phyloP scores from a whole-genome alignment of 35 echinoderm and acorn worm species.

The Lytechinus pictus region DNA sequence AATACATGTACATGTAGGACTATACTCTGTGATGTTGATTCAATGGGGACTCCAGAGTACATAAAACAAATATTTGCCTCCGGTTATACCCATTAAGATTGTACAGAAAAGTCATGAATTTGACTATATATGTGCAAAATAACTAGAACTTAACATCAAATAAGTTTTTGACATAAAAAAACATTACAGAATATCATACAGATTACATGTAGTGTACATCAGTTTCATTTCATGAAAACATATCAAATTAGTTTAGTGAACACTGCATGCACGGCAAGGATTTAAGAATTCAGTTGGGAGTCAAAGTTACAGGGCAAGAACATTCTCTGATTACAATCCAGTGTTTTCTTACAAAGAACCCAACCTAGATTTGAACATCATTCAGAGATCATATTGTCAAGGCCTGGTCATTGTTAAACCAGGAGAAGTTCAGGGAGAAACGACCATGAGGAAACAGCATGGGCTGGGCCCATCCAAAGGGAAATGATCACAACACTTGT shows the following conservation, averaged over 20 bases:
- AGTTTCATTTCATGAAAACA: not conserved
- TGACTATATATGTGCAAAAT: not conserved
- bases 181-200: not conserved
- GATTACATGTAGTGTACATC: not conserved
- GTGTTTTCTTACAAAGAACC: not conserved
- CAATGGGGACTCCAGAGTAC: not conserved
- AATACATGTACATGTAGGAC: not conserved
- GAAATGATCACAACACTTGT: not conserved
- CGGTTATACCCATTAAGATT: not conserved
- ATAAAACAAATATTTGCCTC: not conserved
- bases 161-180: not conserved
- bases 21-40: not conserved
- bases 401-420: not conserved
- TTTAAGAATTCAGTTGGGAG: not conserved
- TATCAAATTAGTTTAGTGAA: not conserved
- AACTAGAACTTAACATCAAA: not conserved
- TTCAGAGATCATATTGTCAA: not conserved
- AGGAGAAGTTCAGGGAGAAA: not conserved
- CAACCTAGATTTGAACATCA: constrained; percentile 10
- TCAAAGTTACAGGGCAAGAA: not conserved
- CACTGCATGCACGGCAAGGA: not conserved
- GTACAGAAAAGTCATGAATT: not conserved
- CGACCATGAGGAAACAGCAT: not conserved
- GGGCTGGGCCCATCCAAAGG: not conserved
- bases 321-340: constrained; percentile 6